Conservation (phyloP, 2,113 vertebrate genomes). For the Falcunculus frontatus region DNA sequence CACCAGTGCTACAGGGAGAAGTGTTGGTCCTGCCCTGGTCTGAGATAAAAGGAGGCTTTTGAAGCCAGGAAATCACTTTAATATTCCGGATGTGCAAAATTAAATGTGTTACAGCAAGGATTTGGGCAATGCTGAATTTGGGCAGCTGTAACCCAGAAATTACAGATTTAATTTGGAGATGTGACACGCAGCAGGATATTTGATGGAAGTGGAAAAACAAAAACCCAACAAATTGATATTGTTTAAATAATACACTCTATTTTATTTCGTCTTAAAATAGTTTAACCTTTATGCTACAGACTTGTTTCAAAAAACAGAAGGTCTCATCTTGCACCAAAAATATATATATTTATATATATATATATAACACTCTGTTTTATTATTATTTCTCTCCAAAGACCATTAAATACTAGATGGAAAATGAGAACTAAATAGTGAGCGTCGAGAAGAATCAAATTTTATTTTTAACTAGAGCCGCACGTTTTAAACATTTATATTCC, state of each 20-base stretch:
- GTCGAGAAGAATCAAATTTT: constrained; percentile 56
- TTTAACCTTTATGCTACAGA: constrained; percentile 96
- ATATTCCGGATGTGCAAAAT: background rate
- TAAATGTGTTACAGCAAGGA: background rate
- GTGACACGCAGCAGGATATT: background rate
- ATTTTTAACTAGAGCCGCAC: constrained; percentile 40
- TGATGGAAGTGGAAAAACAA: background rate
- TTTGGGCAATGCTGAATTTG: background rate
- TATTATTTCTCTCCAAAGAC: constrained; percentile 80
- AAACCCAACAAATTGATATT: constrained; percentile 41
- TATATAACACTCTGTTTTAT: constrained; percentile 82
- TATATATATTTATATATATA: constrained; percentile 73
- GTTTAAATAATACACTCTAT: constrained; percentile 95
- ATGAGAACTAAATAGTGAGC: constrained; percentile 72
- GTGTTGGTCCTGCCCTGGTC: background rate
- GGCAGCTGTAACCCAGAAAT: background rate
- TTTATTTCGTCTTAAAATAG: constrained; percentile 94
- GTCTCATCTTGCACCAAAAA: constrained; percentile 85
- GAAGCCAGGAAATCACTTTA: background rate
- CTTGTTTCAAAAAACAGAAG: constrained; percentile 87
- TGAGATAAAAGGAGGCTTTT: background rate
- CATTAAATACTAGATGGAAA: constrained; percentile 89
- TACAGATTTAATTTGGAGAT: background rate
- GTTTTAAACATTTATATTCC: constrained; percentile 63
- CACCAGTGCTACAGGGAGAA: accelerated